phyloP scores from a whole-genome alignment of 2,113 vertebrate species.

The Gavialis gangeticus region DNA sequence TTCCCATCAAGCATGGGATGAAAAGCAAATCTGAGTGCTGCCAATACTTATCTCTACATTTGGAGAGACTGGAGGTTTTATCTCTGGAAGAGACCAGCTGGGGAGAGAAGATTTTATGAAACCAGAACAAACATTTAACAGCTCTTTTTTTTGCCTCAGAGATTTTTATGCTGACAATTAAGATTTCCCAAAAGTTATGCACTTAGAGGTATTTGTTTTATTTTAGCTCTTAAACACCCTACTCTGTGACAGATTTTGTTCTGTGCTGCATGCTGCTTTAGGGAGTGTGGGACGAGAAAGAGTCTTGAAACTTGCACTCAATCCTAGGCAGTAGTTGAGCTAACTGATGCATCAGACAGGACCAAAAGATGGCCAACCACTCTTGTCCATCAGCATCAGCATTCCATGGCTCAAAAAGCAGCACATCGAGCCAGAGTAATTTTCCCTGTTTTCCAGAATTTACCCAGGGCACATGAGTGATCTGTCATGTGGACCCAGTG shows the following conservation, averaged over 20 bases:
- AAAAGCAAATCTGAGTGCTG: constrained; percentile 68
- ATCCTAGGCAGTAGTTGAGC: neutral
- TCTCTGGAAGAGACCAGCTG: constrained; percentile 38
- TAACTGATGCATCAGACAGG: neutral
- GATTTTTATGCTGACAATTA: constrained; percentile 45
- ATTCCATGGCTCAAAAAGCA: neutral
- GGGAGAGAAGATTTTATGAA: constrained; percentile 12
- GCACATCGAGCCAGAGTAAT: neutral
- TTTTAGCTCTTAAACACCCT: neutral
- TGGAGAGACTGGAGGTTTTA: constrained; percentile 46
- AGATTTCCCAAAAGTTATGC: constrained; percentile 59
- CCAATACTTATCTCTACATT: constrained; percentile 66
- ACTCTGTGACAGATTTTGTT: neutral
- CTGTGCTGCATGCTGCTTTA: neutral
- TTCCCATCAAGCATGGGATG: constrained; percentile 58
- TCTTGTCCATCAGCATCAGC: neutral
- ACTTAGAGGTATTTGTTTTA: constrained; percentile 15
- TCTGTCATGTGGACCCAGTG: neutral
- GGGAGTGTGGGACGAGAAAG: neutral
- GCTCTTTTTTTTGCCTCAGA: neutral
- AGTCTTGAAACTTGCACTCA: neutral
- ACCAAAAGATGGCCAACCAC: neutral
- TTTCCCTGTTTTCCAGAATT: neutral
- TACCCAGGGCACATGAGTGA: neutral
- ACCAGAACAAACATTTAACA: constrained; percentile 50